Evolutionary conservation across 2,113 vertebrate genomes (phyloP).

Genomic region (Ageneiosus marmoratus): DNA sequence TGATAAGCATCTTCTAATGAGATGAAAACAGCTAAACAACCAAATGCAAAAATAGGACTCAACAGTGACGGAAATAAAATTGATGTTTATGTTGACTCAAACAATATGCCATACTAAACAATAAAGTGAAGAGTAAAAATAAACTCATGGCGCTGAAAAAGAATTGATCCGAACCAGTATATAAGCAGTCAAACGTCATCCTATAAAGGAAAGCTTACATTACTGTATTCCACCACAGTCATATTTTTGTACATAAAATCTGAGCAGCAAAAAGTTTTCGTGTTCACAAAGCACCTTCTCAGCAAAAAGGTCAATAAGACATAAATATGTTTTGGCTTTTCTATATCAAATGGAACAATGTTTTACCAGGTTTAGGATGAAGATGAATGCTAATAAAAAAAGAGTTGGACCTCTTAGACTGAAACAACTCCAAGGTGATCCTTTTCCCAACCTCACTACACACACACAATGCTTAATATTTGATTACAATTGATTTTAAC

Average conservation of each 20-base stretch:
- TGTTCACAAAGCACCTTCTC: not conserved
- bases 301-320: slow-evolving; percentile 8
- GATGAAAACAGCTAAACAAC: not conserved
- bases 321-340: not conserved
- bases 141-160: not conserved
- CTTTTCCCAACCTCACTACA: slow-evolving; percentile 65
- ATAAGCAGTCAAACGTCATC: slow-evolving; percentile 8
- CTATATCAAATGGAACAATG: not conserved
- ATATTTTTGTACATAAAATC: slow-evolving; percentile 4
- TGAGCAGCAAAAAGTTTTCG: not conserved
- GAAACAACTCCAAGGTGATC: slow-evolving; percentile 47
- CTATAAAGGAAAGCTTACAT: not conserved
- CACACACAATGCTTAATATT: slow-evolving; percentile 88
- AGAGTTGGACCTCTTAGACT: slow-evolving; percentile 52
- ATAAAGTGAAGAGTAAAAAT: not conserved
- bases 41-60: slow-evolving; percentile 5
- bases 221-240: not conserved
- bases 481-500: slow-evolving; percentile 94
- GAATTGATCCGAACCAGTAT: not conserved
- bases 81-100: not conserved
- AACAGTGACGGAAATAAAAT: not conserved
- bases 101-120: slow-evolving; percentile 1
- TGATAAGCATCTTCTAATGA: slow-evolving; percentile 1
- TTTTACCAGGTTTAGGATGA: slow-evolving; percentile 17
- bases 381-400: slow-evolving; percentile 37